Conservation (phyloP, 2,797 vertebrate species). For the Rallus crepitans region DNA sequence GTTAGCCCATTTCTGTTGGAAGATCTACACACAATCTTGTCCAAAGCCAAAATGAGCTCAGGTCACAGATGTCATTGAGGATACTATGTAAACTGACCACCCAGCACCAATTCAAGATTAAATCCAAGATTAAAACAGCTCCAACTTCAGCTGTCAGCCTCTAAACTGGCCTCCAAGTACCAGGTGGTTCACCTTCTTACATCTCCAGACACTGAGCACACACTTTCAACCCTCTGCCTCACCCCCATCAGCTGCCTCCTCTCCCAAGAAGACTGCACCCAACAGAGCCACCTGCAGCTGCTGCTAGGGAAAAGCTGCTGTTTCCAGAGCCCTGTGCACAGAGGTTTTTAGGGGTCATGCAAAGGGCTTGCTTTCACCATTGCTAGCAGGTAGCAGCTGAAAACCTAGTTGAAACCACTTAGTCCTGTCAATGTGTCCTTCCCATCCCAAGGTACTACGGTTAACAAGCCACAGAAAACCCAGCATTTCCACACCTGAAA, state of each 20-base stretch:
- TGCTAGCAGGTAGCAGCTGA: background rate
- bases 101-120: accelerated
- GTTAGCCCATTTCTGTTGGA: accelerated
- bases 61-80: accelerated
- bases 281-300: background rate
- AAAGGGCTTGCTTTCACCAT: background rate
- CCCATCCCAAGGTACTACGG: background rate
- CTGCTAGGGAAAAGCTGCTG: background rate
- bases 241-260: accelerated
- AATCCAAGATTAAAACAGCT: background rate
- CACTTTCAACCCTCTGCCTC: background rate
- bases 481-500: background rate
- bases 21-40: accelerated
- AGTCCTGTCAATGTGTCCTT: background rate
- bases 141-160: background rate
- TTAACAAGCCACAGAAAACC: background rate
- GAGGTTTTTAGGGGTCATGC: too few species aligned
- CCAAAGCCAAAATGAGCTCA: background rate
- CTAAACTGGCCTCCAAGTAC: background rate
- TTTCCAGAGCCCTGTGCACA: background rate
- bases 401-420: background rate
- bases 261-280: background rate
- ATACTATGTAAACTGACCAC: accelerated
- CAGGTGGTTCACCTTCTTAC: background rate
- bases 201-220: background rate